Base-by-base conservation (phyloP, 2,797 vertebrate species). In the Chaetophractus vellerosus region DNA sequence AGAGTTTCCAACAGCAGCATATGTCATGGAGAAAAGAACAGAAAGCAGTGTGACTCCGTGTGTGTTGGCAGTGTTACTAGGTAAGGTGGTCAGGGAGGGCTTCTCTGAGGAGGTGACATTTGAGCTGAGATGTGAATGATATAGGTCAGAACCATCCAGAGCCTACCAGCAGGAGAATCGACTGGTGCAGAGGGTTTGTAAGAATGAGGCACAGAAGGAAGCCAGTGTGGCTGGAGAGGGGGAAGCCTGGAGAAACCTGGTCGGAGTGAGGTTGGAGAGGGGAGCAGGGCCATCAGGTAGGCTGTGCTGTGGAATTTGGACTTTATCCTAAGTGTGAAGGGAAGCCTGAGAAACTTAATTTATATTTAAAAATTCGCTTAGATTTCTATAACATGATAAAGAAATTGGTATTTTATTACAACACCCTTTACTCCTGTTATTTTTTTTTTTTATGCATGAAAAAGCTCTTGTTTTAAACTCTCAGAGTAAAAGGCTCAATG, bases 261-360 rank as follows among this genome's bases (percentile, higher is more conserved):
- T 38, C 31, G 38, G n/a, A 61, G 26, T 18, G 66, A 21, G 28
- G 26, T 31, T 21, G 2, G 61, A 28, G 76, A 28, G 69, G 36
- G 28, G 21, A 12, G 18, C 2, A 26, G 33, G n/a, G n/a, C 18
- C 1, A 36, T 19, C 2, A 4, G 1, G 3, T 23, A 12, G 3
- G 14, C 15, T 6, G 9, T 33, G 45, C 45, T 23, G 15, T 9
- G 8, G 36, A 19, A 23, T 38, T 31, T 26, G 61, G 55, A 28
- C 12, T 57, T 88, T n/a, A 36, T 14, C 61, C 8, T 21, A 48
- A 81, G 11, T 64, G 18, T 12, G 10, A 72, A 2, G 23, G 50
- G 45, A 36, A 52, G 3, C 41, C 50, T 33, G 26, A 31, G 23
- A 71, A 10, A 71, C 48, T 12, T 92, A 11, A 79, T 84, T 23